A percentile compares a stretch with the other conserved stretches of the same genome.
Evolutionary conservation across 2,888 invertebrate species (phyloP).

Genomic region (Saturnia pavonia): DNA sequence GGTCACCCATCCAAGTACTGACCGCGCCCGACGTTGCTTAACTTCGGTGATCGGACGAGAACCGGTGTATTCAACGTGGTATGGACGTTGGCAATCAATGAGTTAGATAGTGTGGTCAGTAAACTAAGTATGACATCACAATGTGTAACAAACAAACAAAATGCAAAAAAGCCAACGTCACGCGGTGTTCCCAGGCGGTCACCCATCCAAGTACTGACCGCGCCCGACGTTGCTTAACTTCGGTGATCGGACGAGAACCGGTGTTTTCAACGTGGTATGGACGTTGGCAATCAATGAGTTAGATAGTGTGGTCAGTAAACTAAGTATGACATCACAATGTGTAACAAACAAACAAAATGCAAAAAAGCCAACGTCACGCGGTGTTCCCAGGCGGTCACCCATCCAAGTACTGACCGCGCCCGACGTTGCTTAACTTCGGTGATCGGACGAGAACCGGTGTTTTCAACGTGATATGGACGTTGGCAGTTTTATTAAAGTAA

Average conservation of each 20-base stretch:
- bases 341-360: too few species aligned
- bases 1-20: conserved; percentile 74
- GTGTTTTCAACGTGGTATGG: conserved; percentile 65
- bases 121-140: too few species aligned
- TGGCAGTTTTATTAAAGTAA: too few species aligned
- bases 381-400: conserved; percentile 76
- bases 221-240: conserved; percentile 78
- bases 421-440: conserved; percentile 77
- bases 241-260: conserved; percentile 79
- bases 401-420: conserved; percentile 77
- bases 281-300: conserved; percentile 41
- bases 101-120: too few species aligned
- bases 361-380: too few species aligned
- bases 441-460: conserved; percentile 76
- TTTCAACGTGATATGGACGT: conserved; percentile 66
- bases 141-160: too few species aligned
- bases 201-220: conserved; percentile 78
- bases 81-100: conserved; percentile 34
- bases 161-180: conserved; percentile 45
- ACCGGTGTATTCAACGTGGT: conserved; percentile 65
- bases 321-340: too few species aligned
- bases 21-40: conserved; percentile 71
- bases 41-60: conserved; percentile 75
- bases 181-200: conserved; percentile 69
- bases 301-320: too few species aligned